Base-by-base conservation (phyloP, 1,140 invertebrate genomes). In the Xylocopa sonorina region DNA sequence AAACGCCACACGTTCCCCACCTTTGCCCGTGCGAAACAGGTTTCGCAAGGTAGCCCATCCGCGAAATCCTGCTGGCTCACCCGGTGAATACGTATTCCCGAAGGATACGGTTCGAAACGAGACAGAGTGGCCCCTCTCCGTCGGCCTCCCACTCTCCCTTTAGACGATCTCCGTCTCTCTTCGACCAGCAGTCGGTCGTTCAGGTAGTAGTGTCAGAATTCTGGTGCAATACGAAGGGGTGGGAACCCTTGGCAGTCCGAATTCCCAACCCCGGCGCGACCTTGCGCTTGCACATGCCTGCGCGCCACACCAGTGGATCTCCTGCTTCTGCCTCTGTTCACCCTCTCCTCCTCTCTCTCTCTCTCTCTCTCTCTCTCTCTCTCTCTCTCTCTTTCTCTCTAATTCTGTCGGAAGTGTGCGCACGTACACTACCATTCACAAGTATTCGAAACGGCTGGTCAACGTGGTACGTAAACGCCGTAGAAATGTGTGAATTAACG, bases 181-280 rank as follows among this genome's bases (percentile, higher is more conserved):
- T 46, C 68, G 12, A 43, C 6, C 29, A 34, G 24, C 64, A 78
- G 32, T 32, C 58, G 27, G 38, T 69, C 14, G 72, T 69, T 67
- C 79, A 84, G 63, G 80, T 81, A 79, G 83, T 74, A 71, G 84
- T 81, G 83, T 84, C 83, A 86, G 83, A 85, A 85, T 84, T 78
- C 71, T 79, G 71, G 83, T 32, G 83, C 84, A 66, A 68, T 48
- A 69, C 81, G 82, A 81, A 85, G 87, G 89, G 89, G 88, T 90
- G 89, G 87, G 88, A 90, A 90, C 89, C 88, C 89, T 89, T 86
- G 72, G 73, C 73, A 74, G 71, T 88, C 76, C 60, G 74, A 78
- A 89, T 90, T 90, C 89, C 89, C 89, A 90, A 90, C 88, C 86
- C 83, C 80, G 85, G 74, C 55, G 41, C 82, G 81, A 82, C 85